A percentile compares a stretch with the other conserved stretches of the same genome.
phyloP scores from a whole-genome alignment of 2,888 invertebrate genomes.

The Epistrophe eligans region DNA sequence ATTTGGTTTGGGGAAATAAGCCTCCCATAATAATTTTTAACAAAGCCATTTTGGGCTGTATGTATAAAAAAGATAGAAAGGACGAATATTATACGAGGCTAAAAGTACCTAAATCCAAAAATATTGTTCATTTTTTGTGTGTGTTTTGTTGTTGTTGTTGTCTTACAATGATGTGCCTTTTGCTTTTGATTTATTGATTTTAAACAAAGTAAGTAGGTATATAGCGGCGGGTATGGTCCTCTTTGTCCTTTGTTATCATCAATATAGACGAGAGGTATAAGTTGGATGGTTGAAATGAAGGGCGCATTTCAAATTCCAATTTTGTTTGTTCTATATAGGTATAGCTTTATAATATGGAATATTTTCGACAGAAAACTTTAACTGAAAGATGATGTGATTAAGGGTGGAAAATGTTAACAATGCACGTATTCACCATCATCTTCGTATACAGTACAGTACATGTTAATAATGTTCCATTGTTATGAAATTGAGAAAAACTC shows the following conservation, averaged over 20 bases:
- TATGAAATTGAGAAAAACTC: background rate
- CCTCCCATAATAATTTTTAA: background rate
- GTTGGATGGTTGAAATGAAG: background rate
- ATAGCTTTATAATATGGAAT: background rate
- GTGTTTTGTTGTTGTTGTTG: background rate
- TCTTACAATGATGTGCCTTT: background rate
- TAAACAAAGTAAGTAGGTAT: background rate
- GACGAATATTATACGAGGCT: no score
- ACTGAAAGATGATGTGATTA: background rate
- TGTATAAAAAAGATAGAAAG: no score
- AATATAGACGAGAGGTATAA: background rate
- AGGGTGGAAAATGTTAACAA: background rate
- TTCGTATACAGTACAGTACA: background rate
- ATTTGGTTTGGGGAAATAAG: background rate
- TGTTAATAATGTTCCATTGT: background rate
- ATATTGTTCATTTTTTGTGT: background rate
- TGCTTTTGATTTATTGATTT: constrained; percentile 3
- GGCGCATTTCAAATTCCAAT: background rate
- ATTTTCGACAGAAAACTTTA: background rate
- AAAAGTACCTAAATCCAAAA: background rate
- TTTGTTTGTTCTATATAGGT: background rate
- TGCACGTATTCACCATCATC: constrained; percentile 1
- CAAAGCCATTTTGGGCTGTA: background rate
- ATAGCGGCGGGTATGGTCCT: background rate
- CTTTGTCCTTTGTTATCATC: background rate